A percentile compares a stretch with the other conserved stretches of the same genome.
Conservation (phyloP, 1,140 invertebrate species). For the Telenomus remus region DNA sequence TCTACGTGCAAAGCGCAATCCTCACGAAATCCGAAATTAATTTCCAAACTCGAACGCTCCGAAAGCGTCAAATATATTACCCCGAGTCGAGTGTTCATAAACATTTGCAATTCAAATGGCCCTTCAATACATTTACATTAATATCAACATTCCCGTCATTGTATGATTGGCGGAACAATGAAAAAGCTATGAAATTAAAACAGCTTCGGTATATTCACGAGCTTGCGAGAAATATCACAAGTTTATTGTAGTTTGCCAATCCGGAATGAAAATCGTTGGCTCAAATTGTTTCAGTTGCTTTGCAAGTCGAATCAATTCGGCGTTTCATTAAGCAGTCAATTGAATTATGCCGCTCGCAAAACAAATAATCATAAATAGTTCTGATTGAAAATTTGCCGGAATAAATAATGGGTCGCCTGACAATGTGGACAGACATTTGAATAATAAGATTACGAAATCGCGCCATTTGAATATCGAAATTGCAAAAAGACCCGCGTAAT, state of each 20-base stretch:
- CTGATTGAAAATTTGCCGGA: too few relatives aligned
- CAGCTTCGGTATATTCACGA: not conserved
- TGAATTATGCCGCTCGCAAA: conserved; percentile 1
- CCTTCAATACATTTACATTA: conserved; percentile 34
- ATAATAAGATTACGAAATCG: too few relatives aligned
- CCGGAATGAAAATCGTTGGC: conserved; percentile 1
- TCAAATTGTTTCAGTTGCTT: conserved; percentile 4
- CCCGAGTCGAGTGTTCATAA: conserved; percentile 19
- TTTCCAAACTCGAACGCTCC: conserved; percentile 21
- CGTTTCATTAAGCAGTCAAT: conserved; percentile 3
- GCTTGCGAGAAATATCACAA: conserved; percentile 10
- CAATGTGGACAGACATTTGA: too few relatives aligned
- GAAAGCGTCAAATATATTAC: conserved; percentile 36
- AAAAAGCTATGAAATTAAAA: conserved; percentile 21
- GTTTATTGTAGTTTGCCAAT: conserved; percentile 10
- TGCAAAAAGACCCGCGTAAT: too few relatives aligned
- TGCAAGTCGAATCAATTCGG: conserved; percentile 5
- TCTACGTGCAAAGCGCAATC: conserved; percentile 9
- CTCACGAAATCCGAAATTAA: conserved; percentile 31
- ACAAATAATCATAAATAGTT: conserved; percentile 2
- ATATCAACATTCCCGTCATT: conserved; percentile 27
- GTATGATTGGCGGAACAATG: conserved; percentile 7
- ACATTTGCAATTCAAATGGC: conserved; percentile 41
- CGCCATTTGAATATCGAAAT: too few relatives aligned
- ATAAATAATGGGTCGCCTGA: too few relatives aligned